Evolutionary conservation across 2,888 invertebrate species (phyloP).

Genomic region (Clostera curtula): DNA sequence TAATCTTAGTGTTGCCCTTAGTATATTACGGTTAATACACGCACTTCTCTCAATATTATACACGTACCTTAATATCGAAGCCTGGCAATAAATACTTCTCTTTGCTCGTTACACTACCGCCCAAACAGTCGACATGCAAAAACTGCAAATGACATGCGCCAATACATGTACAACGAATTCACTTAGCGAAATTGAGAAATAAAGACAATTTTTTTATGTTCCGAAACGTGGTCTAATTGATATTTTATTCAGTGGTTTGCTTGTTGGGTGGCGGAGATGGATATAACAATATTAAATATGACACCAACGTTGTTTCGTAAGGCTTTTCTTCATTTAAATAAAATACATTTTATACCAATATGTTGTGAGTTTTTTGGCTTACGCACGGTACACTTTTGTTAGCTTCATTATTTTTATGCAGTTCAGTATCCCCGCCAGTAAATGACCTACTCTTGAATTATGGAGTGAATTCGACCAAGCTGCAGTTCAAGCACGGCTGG

Average conservation of each 20-base stretch:
- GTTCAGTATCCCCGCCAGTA: no score
- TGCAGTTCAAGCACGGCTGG: no score
- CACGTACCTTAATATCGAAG: slow-evolving; percentile 33
- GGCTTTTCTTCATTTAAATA: slow-evolving; percentile 43
- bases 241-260: slow-evolving; percentile 66
- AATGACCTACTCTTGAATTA: no score
- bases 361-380: no score
- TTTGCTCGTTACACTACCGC: slow-evolving; percentile 68
- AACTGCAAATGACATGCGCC: slow-evolving; percentile 67
- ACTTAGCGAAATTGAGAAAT: slow-evolving; percentile 69
- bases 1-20: no score
- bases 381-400: no score
- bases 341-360: slow-evolving; percentile 21
- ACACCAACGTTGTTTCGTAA: slow-evolving; percentile 42
- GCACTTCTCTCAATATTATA: no score
- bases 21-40: no score
- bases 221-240: slow-evolving; percentile 66
- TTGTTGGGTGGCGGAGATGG: slow-evolving; percentile 64
- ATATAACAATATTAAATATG: slow-evolving; percentile 55
- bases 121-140: slow-evolving; percentile 62
- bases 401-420: no score
- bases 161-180: slow-evolving; percentile 51
- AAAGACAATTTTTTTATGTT: slow-evolving; percentile 52
- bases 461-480: no score
- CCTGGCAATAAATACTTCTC: slow-evolving; percentile 59